phyloP scores from a whole-genome alignment of 2,113 vertebrate species.

The Alethe castanea region DNA sequence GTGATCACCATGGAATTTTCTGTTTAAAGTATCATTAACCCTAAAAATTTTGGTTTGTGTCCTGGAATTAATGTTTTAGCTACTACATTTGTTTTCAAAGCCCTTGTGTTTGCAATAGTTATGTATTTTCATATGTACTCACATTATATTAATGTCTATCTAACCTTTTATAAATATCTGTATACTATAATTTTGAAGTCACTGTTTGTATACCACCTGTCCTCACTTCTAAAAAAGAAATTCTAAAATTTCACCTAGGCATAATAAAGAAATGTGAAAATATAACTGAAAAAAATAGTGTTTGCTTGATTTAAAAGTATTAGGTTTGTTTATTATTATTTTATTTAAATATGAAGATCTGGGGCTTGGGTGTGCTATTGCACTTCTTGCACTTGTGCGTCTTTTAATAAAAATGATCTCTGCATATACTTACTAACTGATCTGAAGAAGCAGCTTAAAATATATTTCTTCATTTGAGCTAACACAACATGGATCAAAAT shows the following conservation, averaged over 20 bases:
- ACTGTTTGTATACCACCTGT: neutral
- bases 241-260: neutral
- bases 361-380: neutral
- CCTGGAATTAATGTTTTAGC: neutral
- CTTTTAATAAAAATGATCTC: neutral
- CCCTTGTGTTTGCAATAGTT: neutral
- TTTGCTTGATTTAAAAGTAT: neutral
- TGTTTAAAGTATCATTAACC: neutral
- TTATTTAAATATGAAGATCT: conserved; percentile 12
- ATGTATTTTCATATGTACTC: neutral
- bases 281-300: neutral
- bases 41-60: neutral
- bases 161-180: neutral
- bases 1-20: neutral
- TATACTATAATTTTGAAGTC: neutral
- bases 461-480: conserved; percentile 38
- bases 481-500: conserved; percentile 35
- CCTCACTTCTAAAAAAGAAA: neutral
- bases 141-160: accelerated
- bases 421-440: conserved; percentile 36
- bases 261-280: neutral
- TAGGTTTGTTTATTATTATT: neutral
- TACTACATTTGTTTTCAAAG: neutral
- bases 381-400: conserved; percentile 6
- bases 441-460: conserved; percentile 49